A percentile compares a stretch with the other conserved stretches of the same genome.
Evolutionary conservation across 2,797 vertebrate species (phyloP).

Genomic region (Phoeniculus purpureus): DNA sequence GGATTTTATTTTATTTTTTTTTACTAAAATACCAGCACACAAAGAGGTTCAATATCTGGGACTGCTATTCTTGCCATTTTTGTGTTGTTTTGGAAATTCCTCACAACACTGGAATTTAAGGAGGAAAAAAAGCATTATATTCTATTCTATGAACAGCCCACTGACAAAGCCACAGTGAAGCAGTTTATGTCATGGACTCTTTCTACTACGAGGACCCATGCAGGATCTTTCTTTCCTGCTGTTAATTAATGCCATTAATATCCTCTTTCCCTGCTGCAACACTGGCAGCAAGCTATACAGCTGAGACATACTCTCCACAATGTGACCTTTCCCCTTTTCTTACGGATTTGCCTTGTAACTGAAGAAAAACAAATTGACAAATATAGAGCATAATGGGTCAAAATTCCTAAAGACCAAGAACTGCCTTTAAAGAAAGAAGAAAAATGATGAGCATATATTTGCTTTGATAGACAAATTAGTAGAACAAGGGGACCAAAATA

Average conservation of each 20-base stretch:
- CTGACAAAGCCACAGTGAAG: neutral
- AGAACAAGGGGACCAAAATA: neutral
- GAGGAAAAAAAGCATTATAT: neutral
- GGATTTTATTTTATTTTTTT: neutral
- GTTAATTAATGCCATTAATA: neutral
- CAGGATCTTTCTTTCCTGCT: neutral
- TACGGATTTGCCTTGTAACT: neutral
- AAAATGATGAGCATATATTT: neutral
- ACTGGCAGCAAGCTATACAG: neutral
- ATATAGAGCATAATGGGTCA: neutral
- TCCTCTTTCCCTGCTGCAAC: neutral
- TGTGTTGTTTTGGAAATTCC: neutral
- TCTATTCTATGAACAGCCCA: neutral
- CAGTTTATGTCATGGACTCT: neutral
- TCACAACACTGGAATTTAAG: neutral
- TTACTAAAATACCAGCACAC: fast-evolving
- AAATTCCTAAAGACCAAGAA: neutral
- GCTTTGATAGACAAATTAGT: neutral
- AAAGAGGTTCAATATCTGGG: neutral
- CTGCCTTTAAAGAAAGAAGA: neutral
- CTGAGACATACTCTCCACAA: fast-evolving
- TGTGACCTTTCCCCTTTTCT: neutral
- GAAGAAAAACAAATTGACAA: neutral
- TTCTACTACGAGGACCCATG: neutral
- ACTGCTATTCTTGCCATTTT: neutral